Evolutionary conservation across 2,888 invertebrate species (phyloP).

Genomic region (Koerneria pararmatus): DNA sequence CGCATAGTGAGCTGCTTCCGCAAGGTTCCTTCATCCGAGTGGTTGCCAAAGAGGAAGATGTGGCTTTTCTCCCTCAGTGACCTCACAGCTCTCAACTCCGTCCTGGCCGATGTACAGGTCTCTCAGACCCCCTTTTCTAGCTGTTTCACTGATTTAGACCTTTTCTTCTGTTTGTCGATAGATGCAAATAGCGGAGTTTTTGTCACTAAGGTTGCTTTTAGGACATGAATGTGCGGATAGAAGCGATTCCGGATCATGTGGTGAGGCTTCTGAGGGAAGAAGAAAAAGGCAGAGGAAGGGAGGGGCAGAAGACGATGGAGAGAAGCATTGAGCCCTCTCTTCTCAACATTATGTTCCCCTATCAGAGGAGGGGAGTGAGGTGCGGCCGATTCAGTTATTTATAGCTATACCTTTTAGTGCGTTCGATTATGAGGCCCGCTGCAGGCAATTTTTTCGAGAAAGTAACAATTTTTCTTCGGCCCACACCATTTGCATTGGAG

Average conservation of each 20-base stretch:
- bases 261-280: slow-evolving; percentile 19
- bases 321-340: slow-evolving; percentile 36
- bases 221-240: slow-evolving; percentile 29
- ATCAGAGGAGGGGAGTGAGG: slow-evolving; percentile 42
- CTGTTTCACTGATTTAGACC: too few species aligned
- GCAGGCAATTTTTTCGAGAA: too few species aligned
- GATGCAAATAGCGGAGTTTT: background rate
- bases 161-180: background rate
- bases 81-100: background rate
- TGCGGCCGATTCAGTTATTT: slow-evolving; percentile 11
- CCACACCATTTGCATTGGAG: too few species aligned
- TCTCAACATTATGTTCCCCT: slow-evolving; percentile 34
- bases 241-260: slow-evolving; percentile 29
- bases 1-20: too few species aligned
- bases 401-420: background rate
- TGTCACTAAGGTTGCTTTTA: slow-evolving; percentile 7
- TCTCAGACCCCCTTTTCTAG: too few species aligned
- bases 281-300: slow-evolving; percentile 13
- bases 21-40: too few species aligned
- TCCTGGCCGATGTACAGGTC: background rate
- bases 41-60: background rate
- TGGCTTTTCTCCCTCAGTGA: background rate
- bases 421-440: too few species aligned
- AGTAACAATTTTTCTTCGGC: too few species aligned
- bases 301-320: background rate